Conservation (phyloP, 2,113 vertebrate genomes). For the Lophotis ruficrista region DNA sequence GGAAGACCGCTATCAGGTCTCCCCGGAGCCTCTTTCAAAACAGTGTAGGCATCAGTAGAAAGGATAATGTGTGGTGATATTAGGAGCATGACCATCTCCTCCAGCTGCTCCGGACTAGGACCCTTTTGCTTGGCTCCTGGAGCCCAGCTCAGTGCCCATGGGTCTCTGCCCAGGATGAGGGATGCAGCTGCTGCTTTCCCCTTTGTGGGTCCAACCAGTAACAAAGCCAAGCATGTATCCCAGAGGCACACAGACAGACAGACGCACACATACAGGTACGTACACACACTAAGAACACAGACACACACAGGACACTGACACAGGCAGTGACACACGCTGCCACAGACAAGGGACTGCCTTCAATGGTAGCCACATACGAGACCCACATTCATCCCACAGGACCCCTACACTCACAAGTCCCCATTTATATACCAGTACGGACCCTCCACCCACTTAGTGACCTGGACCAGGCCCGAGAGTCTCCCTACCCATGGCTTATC, state of each 20-base stretch:
- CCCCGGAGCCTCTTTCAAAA: too few relatives aligned
- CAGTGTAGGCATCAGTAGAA: background rate
- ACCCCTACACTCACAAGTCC: background rate
- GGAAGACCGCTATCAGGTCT: too few relatives aligned
- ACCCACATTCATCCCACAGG: background rate
- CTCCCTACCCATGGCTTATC: background rate
- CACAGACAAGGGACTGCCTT: too few relatives aligned
- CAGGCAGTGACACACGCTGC: fast-evolving
- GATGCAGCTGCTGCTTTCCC: background rate
- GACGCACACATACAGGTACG: too few relatives aligned
- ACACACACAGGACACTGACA: background rate
- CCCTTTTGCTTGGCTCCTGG: fast-evolving
- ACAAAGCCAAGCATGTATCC: background rate
- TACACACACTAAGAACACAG: background rate
- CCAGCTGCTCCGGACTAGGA: background rate
- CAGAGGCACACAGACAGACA: background rate
- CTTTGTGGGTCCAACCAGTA: background rate
- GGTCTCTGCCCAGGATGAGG: background rate
- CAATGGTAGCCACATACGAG: background rate
- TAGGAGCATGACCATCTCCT: background rate
- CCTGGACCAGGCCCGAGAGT: background rate
- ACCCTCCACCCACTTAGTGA: background rate
- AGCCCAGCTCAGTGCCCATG: background rate
- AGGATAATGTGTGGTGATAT: background rate
- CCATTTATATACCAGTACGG: background rate